Evolutionary conservation across 2,113 vertebrate species (phyloP).

Genomic region (Columba janthina): DNA sequence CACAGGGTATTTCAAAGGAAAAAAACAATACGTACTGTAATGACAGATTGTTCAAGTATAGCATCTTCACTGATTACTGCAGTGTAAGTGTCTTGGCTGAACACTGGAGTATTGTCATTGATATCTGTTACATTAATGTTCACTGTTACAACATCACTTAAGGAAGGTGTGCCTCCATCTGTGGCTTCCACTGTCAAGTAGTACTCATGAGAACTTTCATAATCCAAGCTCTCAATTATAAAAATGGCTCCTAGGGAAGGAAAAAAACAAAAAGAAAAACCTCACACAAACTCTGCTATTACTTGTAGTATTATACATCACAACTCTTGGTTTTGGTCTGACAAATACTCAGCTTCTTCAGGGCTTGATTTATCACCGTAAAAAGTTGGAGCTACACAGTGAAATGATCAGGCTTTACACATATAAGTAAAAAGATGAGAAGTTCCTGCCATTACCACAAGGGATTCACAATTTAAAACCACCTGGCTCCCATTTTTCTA

Average conservation of each 20-base stretch:
- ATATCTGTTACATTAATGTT: conserved; percentile 94
- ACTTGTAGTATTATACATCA: background rate
- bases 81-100: conserved; percentile 89
- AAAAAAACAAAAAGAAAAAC: background rate
- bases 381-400: background rate
- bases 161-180: conserved; percentile 88
- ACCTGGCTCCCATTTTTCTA: background rate
- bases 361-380: background rate
- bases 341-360: background rate
- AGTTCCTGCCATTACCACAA: background rate
- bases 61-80: conserved; percentile 92
- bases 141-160: conserved; percentile 92
- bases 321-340: background rate
- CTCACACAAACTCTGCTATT: background rate
- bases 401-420: background rate
- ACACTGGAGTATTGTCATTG: conserved; percentile 91
- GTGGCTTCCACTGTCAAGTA: conserved; percentile 94
- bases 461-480: background rate
- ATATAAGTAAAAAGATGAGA: background rate
- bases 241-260: conserved; percentile 85
- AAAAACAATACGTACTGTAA: conserved; percentile 75
- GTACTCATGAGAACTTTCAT: conserved; percentile 90
- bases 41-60: conserved; percentile 83
- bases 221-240: conserved; percentile 89
- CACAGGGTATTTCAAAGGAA: background rate